Base-by-base conservation (phyloP, 2,113 vertebrate genomes). In the Bubo bubo region DNA sequence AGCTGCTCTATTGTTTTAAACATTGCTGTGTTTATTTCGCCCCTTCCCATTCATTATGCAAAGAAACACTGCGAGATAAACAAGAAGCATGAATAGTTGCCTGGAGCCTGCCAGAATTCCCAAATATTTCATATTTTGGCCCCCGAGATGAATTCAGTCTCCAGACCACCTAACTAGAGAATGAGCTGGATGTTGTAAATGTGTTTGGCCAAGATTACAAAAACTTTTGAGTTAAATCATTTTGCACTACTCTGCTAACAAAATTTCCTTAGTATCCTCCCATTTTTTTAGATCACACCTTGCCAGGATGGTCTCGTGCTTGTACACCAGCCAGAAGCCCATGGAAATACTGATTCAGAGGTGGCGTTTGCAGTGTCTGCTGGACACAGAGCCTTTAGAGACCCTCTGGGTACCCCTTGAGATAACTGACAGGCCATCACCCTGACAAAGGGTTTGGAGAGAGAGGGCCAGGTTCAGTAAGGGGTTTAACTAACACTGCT, bases 141-240 rank as follows among this genome's bases (percentile, higher is more conserved):
- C 89, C 77, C 58, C 0, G 0, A 41, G 49, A 88, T 79, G 87
- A 97, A 93, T 74, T 83, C 67, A 93, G 39, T 41, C 88, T 98
- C 88, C 92, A 93, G 96, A 96, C 95, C 97, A 97, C 96, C 92
- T 96, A 96, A 96, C 79, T 90, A 85, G 96, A 95, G 84, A 91
- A 82, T 0, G 5, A 90, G 66, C 55, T 93, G 71, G 50, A 88
- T 88, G 70, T 47, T 75, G 52, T 76, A 94, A 95, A 83, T 77
- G 52, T 2, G 4, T 88, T 96, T 93, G 89, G 94, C 89, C 53
- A 60, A 85, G 95, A 88, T 74, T 49, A 93, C 79, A 95, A 86
- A 91, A 94, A 82, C 39, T 86, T 93, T 59, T 60, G 73, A 91
- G 75, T 82, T 85, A 90, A 91, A 97, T 83, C 2, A 35, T 87